Conservation (phyloP, 2,888 invertebrate genomes). For the Drosophila rubida region DNA sequence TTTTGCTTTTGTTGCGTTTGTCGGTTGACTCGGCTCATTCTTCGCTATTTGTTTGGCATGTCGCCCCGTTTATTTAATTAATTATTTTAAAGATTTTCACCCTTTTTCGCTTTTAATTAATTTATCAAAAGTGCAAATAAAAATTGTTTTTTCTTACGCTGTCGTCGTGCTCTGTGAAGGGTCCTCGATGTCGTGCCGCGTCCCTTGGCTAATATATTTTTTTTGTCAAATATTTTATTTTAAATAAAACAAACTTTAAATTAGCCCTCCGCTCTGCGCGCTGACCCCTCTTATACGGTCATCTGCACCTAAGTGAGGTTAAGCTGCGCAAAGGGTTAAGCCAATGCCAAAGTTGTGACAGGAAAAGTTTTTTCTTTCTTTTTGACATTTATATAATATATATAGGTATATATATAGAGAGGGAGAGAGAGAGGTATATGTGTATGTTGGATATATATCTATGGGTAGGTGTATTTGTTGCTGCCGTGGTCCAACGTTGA, state of each 20-base stretch:
- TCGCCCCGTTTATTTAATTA: slow-evolving; percentile 75
- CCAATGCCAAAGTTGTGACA: slow-evolving; percentile 62
- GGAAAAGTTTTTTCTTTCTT: slow-evolving; percentile 31
- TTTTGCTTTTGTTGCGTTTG: slow-evolving; percentile 26
- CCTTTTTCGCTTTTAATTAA: slow-evolving; percentile 72
- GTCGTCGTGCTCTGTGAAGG: slow-evolving; percentile 27
- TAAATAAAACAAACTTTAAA: slow-evolving; percentile 76
- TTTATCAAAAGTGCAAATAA: slow-evolving; percentile 77
- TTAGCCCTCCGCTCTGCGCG: slow-evolving; percentile 45
- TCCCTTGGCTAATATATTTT: slow-evolving; percentile 11
- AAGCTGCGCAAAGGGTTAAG: slow-evolving; percentile 61
- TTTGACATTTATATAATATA: slow-evolving; percentile 9
- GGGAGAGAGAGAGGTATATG: not conserved
- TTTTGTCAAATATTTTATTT: slow-evolving; percentile 62
- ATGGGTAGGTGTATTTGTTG: slow-evolving; percentile 15
- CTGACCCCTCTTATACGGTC: slow-evolving; percentile 11
- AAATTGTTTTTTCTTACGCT: slow-evolving; percentile 30
- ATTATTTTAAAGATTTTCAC: slow-evolving; percentile 75
- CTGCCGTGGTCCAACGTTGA: slow-evolving; percentile 50
- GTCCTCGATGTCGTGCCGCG: slow-evolving; percentile 30
- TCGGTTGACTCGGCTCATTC: slow-evolving; percentile 28
- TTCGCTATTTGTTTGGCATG: slow-evolving; percentile 54
- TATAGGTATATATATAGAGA: slow-evolving; percentile 1
- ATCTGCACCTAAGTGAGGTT: slow-evolving; percentile 62
- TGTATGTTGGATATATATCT: slow-evolving; percentile 6